Evolutionary conservation across 2,888 invertebrate genomes (phyloP), one percentile per base, ranked within the genome.

Genomic region (Mylabris sibirica): DNA sequence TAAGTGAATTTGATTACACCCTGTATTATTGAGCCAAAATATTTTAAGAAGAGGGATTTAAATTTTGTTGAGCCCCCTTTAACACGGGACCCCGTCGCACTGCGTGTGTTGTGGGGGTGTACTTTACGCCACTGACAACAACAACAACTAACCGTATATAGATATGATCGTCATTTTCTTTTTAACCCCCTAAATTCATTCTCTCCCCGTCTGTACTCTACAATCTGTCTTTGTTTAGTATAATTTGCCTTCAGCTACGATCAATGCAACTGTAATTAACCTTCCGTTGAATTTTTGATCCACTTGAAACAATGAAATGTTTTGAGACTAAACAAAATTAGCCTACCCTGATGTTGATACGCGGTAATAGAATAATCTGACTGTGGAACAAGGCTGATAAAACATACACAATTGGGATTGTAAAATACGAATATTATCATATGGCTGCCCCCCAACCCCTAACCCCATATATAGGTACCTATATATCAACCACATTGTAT

Each of bases 311-410:
- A 88, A 88, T 89, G 88, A 85, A 86, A 86, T 89, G 89, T 89
- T 89, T 89, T 89, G 87, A 89, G 87, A 89, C 87, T 88, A 90
- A 90, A 90, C 89, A 90, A 88, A 87, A 87, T 87, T 87, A 86
- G 85, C 85, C 85, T 84, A 83, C 84, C 85, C 86, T 86, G 85
- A 88, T 89, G 89, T 89, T 89, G 89, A 89, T 89, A 88, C 88
- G 87, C 87, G 87, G 89, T 89, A 89, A 89, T 89, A 89, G 89
- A 89, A 89, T 90, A 90, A 89, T 89, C 89, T 89, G 88, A 87
- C 87, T 86, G 85, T 86, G 77, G 75, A 76, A 74, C 76, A 78
- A 75, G 75, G 76, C 75, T 74, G 76, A 72, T 76, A 76, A 78
- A 77, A 77, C 76, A 73, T 69, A 3, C 30, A 30, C 30, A 30